A percentile compares a stretch with the other conserved stretches of the same genome.
phyloP scores from a whole-genome alignment of 2,888 invertebrate genomes.

The Heliconius erato region DNA sequence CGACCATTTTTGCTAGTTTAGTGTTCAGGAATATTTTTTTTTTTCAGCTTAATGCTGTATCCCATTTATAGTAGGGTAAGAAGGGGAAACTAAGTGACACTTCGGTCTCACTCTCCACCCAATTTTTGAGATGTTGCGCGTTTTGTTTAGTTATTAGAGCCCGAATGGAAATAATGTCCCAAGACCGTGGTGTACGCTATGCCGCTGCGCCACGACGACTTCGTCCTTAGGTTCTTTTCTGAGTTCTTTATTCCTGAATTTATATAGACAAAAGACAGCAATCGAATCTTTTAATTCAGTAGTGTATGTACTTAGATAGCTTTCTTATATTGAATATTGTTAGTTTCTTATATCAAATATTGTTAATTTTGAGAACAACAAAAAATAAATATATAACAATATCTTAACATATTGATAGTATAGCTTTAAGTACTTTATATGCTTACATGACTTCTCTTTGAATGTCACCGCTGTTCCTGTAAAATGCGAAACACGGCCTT shows the following conservation, averaged over 20 bases:
- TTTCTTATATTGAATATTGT: neutral
- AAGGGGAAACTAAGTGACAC: too few relatives aligned
- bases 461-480: constrained; percentile 35
- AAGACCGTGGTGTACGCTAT: neutral
- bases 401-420: constrained; percentile 6
- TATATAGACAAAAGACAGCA: too few relatives aligned
- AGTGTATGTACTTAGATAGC: too few relatives aligned
- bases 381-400: neutral
- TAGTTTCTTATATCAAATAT: neutral
- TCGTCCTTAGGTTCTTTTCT: neutral
- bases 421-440: neutral
- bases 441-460: neutral
- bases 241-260: too few relatives aligned
- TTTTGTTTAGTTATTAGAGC: neutral
- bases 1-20: too few relatives aligned
- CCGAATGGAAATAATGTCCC: neutral
- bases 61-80: neutral
- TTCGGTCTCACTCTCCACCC: neutral
- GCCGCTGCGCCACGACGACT: neutral
- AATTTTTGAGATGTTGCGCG: neutral
- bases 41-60: too few relatives aligned
- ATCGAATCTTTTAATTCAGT: too few relatives aligned
- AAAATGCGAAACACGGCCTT: constrained; percentile 53
- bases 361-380: neutral
- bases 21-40: too few relatives aligned